phyloP scores from a whole-genome alignment of 2,888 invertebrate genomes.

The Acronicta psi region DNA sequence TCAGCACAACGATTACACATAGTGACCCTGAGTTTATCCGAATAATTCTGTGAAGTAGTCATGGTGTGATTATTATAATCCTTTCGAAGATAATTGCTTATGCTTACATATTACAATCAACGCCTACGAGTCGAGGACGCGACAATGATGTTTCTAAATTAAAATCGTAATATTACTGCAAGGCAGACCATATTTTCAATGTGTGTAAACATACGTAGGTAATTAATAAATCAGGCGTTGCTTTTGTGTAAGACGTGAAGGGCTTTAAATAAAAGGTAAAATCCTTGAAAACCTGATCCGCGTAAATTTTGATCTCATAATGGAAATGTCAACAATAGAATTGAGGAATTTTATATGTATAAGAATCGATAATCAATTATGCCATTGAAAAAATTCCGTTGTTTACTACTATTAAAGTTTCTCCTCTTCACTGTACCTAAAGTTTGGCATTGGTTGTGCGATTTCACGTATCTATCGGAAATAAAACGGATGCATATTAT shows the following conservation, averaged over 20 bases:
- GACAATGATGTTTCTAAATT: slow-evolving; percentile 11
- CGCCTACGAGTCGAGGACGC: slow-evolving; percentile 40
- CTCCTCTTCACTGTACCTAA: slow-evolving; percentile 42
- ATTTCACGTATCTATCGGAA: slow-evolving; percentile 70
- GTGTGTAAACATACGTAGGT: not conserved
- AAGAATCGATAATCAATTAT: slow-evolving; percentile 14
- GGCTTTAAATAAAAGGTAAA: slow-evolving; percentile 38
- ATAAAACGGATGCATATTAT: slow-evolving; percentile 58
- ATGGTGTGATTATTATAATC: slow-evolving; percentile 57
- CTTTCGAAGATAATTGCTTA: slow-evolving; percentile 53
- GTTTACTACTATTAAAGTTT: slow-evolving; percentile 40
- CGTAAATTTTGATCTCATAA: not conserved
- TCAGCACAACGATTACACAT: slow-evolving; percentile 26
- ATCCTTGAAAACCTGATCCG: slow-evolving; percentile 43
- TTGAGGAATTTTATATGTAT: no score
- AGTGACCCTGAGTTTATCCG: slow-evolving; percentile 49
- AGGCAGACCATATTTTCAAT: not conserved
- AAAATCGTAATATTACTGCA: not conserved
- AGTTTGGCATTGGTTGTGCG: slow-evolving; percentile 68
- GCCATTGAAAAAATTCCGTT: slow-evolving; percentile 14
- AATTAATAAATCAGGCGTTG: slow-evolving; percentile 38
- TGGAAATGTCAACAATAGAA: no score
- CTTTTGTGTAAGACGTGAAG: slow-evolving; percentile 29
- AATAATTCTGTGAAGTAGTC: slow-evolving; percentile 34
- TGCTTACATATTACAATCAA: slow-evolving; percentile 43